Conservation (phyloP, 2,888 invertebrate species). For the Apamea anceps region DNA sequence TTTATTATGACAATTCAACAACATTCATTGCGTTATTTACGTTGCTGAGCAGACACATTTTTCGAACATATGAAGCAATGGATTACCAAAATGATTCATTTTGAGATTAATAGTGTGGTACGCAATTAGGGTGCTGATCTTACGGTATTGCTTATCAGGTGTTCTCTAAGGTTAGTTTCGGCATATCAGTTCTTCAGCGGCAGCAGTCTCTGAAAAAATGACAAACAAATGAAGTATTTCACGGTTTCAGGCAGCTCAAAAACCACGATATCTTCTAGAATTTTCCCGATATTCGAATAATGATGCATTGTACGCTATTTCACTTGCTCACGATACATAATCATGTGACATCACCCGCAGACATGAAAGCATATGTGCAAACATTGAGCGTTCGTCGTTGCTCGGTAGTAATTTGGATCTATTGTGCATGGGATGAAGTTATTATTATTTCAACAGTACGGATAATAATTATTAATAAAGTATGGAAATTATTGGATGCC, state of each 20-base stretch:
- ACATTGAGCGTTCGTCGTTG: slow-evolving; percentile 57
- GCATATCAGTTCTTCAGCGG: background rate
- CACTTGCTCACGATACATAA: slow-evolving; percentile 56
- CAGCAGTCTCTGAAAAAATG: background rate
- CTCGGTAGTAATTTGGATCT: slow-evolving; percentile 65
- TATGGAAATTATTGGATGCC: background rate
- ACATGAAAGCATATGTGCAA: slow-evolving; percentile 69
- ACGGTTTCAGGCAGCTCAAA: background rate
- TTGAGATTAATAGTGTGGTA: background rate
- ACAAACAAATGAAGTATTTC: background rate
- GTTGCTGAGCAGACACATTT: background rate
- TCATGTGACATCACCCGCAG: slow-evolving; percentile 66
- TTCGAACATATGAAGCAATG: background rate
- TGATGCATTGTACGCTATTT: slow-evolving; percentile 12
- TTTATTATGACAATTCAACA: no score
- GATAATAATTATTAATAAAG: slow-evolving; percentile 11
- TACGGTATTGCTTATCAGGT: background rate
- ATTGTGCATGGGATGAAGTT: slow-evolving; percentile 69
- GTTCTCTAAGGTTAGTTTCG: background rate
- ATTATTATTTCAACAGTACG: slow-evolving; percentile 46
- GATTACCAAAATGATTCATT: background rate
- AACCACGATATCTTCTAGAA: slow-evolving; percentile 16
- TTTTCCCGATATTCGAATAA: slow-evolving; percentile 8
- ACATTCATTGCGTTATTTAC: background rate
- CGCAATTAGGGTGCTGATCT: background rate